Conservation (phyloP, 2,113 vertebrate genomes). For the Tretioscincus oriximinensis region DNA sequence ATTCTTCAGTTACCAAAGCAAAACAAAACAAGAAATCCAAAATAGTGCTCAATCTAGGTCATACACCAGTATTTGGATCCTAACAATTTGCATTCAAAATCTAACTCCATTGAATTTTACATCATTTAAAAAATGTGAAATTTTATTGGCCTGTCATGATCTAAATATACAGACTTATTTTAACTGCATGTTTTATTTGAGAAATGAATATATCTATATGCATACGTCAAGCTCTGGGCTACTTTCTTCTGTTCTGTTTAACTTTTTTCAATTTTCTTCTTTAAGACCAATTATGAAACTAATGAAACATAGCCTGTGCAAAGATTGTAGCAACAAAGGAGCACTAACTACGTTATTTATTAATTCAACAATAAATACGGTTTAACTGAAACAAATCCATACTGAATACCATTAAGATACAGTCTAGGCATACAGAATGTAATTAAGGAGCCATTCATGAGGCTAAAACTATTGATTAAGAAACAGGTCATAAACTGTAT, state of each 20-base stretch:
- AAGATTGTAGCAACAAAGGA: conserved; percentile 21
- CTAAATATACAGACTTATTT: conserved; percentile 4
- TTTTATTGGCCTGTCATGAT: background rate
- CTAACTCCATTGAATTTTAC: background rate
- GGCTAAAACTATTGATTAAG: conserved; percentile 3
- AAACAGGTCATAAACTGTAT: background rate
- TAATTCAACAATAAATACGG: conserved; percentile 21
- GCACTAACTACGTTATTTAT: conserved; percentile 38
- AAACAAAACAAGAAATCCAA: background rate
- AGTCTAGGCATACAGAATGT: conserved; percentile 20
- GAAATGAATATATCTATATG: background rate
- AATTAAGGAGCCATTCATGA: conserved; percentile 26
- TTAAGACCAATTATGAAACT: conserved; percentile 34
- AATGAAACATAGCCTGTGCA: conserved; percentile 30
- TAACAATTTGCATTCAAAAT: background rate
- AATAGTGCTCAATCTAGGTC: background rate
- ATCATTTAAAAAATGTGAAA: background rate
- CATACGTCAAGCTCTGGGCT: conserved; percentile 1
- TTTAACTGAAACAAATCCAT: conserved; percentile 12
- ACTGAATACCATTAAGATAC: conserved; percentile 24
- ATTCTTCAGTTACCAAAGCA: background rate
- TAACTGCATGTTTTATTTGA: background rate
- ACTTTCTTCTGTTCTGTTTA: conserved; percentile 29
- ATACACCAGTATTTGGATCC: background rate
- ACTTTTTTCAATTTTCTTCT: conserved; percentile 15